Base-by-base conservation (phyloP, 2,888 invertebrate genomes). In the Monoplex corrugatus region DNA sequence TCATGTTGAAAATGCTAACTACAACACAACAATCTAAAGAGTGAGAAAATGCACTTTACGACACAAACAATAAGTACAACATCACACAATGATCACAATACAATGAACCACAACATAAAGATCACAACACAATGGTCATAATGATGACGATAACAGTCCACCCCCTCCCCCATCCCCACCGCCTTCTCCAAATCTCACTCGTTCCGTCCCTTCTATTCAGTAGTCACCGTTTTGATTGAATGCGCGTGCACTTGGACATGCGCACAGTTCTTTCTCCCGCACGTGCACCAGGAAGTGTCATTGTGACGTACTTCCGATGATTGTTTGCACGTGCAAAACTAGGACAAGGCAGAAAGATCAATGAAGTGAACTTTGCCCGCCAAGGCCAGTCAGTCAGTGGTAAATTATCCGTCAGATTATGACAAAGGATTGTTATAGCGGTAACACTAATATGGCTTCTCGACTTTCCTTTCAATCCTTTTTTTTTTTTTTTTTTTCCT, bases 241-340 rank as follows among this genome's bases (percentile, higher is more conserved):
- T 86, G 43, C 68, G 1, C 38, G 43, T 3, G 40, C 6, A 32
- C 63, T 35, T 86, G 86, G 40, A 38, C 86, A 86, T 86, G 86
- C 86, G 68, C 86, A 86, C 57, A 10, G 28, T 63, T 40, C 23
- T 43, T 43, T 40, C 16, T 80, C 45, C 19, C 13, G 80, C 87
- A 87, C 80, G 87, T 63, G 80, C 87, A 38, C 50, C 87, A 50
- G 40, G 83, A 3, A 3, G 43, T 83, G 68, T 19, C 82, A 82
- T 87, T 87, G 87, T 87, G 82, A 50, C 87, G 87, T 80, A 87
- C 68, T 82, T 87, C 87, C 87, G 87, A 63, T 35, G 50, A 83
- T 43, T 38, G 44, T 38, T 57, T 82, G 87, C 87, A 87, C 87
- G 87, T 87, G 87, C 83, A 28, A 35, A 40, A 68, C 5, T 68